Percentiles rank a stretch among this genome's conserved stretches.
Evolutionary conservation across 53 echinoderm and acorn worm genomes (phyloP).

Genomic region (Holothuria leucospilota): DNA sequence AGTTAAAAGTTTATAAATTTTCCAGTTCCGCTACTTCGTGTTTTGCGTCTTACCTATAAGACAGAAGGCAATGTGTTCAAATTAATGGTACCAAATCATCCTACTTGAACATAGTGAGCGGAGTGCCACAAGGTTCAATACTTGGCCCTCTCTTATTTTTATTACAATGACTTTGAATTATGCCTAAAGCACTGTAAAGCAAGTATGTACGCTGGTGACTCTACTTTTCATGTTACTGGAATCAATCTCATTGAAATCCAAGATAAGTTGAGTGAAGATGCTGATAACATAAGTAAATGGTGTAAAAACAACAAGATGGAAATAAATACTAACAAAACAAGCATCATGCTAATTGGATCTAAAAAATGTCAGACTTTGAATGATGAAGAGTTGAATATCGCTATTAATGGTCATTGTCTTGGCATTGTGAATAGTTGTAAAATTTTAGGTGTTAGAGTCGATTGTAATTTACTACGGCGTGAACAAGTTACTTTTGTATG

Average conservation of each 20-base stretch:
- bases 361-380: background rate
- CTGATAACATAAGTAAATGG: constrained; percentile 2
- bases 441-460: no score
- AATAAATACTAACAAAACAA: background rate
- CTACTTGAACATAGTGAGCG: background rate
- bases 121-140: constrained; percentile 9
- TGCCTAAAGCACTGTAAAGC: no score
- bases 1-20: constrained; percentile 7
- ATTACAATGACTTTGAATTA: no score
- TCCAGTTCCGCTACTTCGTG: background rate
- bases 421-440: no score
- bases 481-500: no score
- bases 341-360: background rate
- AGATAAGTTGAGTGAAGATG: constrained; percentile 12
- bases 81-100: background rate
- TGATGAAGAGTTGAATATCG: no score
- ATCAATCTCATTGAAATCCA: background rate
- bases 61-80: background rate
- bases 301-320: constrained; percentile 17
- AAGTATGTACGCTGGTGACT: background rate
- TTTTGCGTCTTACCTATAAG: constrained; percentile 1
- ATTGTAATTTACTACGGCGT: no score
- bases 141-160: no score
- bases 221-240: background rate
- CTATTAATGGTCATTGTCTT: no score